Evolutionary conservation across 2,113 vertebrate species (phyloP).

Genomic region (Paramormyrops kingsleyae): DNA sequence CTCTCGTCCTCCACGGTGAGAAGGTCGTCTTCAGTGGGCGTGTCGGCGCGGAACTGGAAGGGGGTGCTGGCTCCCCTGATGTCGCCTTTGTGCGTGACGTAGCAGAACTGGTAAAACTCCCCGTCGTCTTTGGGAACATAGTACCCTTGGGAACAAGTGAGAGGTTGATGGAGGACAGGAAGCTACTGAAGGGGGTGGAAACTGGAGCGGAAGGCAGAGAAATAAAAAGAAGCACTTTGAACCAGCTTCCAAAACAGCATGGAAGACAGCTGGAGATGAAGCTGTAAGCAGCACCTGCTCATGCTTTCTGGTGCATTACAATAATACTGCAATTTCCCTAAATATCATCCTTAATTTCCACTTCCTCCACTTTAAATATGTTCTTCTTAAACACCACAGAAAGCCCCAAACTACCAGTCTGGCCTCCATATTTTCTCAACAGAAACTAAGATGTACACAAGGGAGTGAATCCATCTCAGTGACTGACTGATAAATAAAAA

Average conservation of each 20-base stretch:
- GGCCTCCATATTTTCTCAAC: background rate
- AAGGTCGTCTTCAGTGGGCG: constrained; percentile 82
- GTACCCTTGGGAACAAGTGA: constrained; percentile 66
- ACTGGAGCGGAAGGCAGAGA: background rate
- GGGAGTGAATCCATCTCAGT: background rate
- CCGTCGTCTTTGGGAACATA: constrained; percentile 96
- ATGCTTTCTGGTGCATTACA: background rate
- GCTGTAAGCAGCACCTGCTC: background rate
- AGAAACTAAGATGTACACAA: background rate
- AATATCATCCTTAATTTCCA: background rate
- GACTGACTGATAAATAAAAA: background rate
- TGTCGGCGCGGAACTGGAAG: constrained; percentile 88
- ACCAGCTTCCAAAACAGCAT: background rate
- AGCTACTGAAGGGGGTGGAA: background rate
- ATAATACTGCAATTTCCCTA: background rate
- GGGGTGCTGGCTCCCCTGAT: constrained; percentile 96
- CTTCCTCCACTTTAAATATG: background rate
- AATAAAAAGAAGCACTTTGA: background rate
- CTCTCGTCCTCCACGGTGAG: constrained; percentile 94
- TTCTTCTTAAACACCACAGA: background rate
- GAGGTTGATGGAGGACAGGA: background rate
- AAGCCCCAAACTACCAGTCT: background rate
- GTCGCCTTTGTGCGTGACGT: constrained; percentile 90
- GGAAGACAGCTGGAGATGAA: background rate
- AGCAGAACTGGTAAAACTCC: constrained; percentile 99